Percentiles rank a stretch among this genome's conserved stretches.
Evolutionary conservation across 2,888 invertebrate species (phyloP).

Genomic region (Rhopalosiphum nymphaeae): DNA sequence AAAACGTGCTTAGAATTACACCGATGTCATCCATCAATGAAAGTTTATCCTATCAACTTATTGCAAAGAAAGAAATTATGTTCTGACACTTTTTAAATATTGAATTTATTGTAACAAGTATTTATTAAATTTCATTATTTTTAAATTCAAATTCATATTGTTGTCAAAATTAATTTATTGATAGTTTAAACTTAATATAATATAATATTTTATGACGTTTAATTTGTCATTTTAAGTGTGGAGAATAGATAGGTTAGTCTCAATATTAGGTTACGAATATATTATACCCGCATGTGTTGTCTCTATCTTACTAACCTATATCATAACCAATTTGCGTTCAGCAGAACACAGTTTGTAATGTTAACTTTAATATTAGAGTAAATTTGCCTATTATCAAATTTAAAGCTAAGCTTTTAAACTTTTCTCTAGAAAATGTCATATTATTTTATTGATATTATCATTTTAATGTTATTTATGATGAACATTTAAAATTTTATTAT

Average conservation of each 20-base stretch:
- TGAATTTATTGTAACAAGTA: neutral
- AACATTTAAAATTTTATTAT: too few species aligned
- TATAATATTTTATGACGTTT: neutral
- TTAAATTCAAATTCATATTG: neutral
- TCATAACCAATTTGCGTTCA: too few species aligned
- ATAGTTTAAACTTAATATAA: neutral
- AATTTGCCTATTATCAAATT: too few species aligned
- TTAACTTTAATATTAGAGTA: too few species aligned
- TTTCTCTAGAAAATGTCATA: too few species aligned
- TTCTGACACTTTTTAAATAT: neutral
- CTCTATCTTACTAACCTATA: too few species aligned
- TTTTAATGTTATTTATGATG: too few species aligned
- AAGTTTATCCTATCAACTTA: conserved; percentile 6
- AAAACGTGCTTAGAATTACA: conserved; percentile 61
- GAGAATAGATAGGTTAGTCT: neutral
- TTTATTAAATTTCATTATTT: neutral
- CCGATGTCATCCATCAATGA: conserved; percentile 50
- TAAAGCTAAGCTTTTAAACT: too few species aligned
- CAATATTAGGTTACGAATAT: neutral
- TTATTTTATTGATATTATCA: too few species aligned
- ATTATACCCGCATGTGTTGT: too few species aligned
- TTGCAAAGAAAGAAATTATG: neutral
- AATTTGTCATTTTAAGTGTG: neutral
- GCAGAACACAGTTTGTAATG: too few species aligned
- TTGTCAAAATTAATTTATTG: neutral